These are phyloP conservation scores for Cephalopholis sonnerati DNA, from an alignment of 2,113 vertebrate genomes.

Conservation along the genomic window DNA sequence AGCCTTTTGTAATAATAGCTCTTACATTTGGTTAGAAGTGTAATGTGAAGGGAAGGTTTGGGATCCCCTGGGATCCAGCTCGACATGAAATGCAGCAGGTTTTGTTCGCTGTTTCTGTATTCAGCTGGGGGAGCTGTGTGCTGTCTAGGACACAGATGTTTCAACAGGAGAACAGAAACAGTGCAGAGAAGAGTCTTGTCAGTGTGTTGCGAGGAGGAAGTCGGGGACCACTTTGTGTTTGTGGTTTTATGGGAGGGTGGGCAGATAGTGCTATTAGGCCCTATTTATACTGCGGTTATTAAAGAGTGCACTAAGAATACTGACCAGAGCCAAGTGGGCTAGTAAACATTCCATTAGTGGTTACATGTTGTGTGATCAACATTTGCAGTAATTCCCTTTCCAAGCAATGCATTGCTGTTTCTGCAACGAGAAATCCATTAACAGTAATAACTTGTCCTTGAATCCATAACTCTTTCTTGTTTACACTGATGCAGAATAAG, in stretches of 20 bases:
- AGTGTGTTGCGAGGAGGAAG: slow-evolving; percentile 12
- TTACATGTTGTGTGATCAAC: slow-evolving; percentile 28
- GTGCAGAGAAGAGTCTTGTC: slow-evolving; percentile 14
- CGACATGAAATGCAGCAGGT: slow-evolving; percentile 63
- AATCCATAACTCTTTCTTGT: not conserved
- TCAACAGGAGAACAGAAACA: slow-evolving; percentile 50
- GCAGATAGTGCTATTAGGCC: not conserved
- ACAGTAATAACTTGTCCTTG: slow-evolving; percentile 14
- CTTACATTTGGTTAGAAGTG: slow-evolving; percentile 60
- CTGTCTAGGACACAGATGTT: slow-evolving; percentile 62
- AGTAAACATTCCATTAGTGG: slow-evolving; percentile 63
- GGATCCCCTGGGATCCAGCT: slow-evolving; percentile 55
- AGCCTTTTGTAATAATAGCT: slow-evolving; percentile 59
- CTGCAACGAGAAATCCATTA: not conserved
- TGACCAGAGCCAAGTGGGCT: slow-evolving; percentile 9
- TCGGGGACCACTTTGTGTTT: slow-evolving; percentile 23
- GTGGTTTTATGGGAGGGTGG: slow-evolving; percentile 16
- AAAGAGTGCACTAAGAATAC: slow-evolving; percentile 34
- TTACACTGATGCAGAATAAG: not conserved
- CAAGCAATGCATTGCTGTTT: not conserved
- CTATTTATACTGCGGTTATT: slow-evolving; percentile 23
- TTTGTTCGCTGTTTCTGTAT: slow-evolving; percentile 59
- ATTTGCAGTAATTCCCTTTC: slow-evolving; percentile 22
- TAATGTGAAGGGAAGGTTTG: slow-evolving; percentile 42
- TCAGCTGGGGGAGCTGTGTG: slow-evolving; percentile 47